phyloP scores from a whole-genome alignment of 2,797 vertebrate genomes.

The Pithecia hirsuta region DNA sequence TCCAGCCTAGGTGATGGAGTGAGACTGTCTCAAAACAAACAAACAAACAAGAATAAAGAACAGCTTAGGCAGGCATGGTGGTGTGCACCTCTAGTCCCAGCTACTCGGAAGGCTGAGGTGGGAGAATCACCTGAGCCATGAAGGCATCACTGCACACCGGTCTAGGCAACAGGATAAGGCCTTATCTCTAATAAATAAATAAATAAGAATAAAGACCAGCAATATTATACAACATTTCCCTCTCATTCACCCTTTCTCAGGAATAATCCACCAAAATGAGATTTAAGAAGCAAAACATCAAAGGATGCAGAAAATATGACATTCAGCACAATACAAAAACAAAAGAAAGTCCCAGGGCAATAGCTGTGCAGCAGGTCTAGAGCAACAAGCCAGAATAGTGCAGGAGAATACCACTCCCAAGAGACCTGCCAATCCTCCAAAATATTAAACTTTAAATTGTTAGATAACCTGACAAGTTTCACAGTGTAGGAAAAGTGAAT shows the following conservation, averaged over 20 bases:
- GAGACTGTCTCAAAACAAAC: not conserved
- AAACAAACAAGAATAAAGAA: not conserved
- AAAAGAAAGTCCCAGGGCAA: slow-evolving; percentile 18
- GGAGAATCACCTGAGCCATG: not conserved
- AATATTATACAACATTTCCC: not conserved
- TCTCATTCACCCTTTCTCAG: slow-evolving; percentile 8
- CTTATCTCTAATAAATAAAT: not conserved
- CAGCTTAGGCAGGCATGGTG: not conserved
- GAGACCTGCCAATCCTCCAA: not conserved
- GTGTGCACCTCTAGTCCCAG: not conserved
- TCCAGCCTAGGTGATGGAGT: not conserved
- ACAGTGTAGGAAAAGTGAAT: slow-evolving; percentile 12
- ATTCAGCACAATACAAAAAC: slow-evolving; percentile 45
- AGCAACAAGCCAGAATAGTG: not conserved
- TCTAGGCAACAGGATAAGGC: not conserved
- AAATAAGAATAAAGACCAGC: not conserved
- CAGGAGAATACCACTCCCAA: not conserved
- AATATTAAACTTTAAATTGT: slow-evolving; percentile 24
- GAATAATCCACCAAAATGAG: slow-evolving; percentile 4
- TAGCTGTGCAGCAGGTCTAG: not conserved
- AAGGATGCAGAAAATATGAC: slow-evolving; percentile 21
- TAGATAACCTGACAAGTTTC: slow-evolving; percentile 20
- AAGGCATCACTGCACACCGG: not conserved
- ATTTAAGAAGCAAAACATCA: not conserved
- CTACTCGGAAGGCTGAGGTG: not conserved